These are phyloP conservation scores for Chaetops frenatus DNA, from an alignment of 2,113 vertebrate genomes.

Conservation along the genomic window DNA sequence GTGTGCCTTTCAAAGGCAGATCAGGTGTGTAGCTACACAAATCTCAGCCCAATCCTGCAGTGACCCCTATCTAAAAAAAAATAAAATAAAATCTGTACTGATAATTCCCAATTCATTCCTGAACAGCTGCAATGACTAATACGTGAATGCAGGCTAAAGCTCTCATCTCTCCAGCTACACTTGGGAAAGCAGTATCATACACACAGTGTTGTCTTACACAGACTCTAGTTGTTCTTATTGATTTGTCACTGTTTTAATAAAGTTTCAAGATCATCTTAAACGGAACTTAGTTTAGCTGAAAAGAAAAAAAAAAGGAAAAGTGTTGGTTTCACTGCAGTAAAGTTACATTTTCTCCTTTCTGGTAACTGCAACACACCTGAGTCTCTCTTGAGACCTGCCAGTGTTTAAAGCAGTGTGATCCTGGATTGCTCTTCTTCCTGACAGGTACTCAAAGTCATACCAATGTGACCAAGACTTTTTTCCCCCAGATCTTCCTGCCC, in stretches of 20 bases:
- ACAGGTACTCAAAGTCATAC: neutral
- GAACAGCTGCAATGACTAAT: slow-evolving; percentile 15
- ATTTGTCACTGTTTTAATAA: neutral
- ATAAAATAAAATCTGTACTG: neutral
- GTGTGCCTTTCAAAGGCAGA: neutral
- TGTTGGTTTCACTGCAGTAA: neutral
- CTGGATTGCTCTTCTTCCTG: slow-evolving; percentile 5
- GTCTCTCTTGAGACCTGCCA: slow-evolving; percentile 2
- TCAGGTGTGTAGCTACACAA: neutral
- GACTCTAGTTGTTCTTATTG: neutral
- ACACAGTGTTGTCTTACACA: neutral
- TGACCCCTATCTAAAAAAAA: slow-evolving; percentile 29
- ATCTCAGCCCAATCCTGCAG: neutral
- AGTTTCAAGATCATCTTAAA: slow-evolving; percentile 10
- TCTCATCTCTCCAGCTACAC: slow-evolving; percentile 12
- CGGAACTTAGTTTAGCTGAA: neutral
- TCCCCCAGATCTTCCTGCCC: neutral
- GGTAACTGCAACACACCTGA: slow-evolving; percentile 1
- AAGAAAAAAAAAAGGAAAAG: neutral
- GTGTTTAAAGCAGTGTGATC: neutral
- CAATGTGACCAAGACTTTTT: neutral
- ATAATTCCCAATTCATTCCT: neutral
- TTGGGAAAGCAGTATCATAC: slow-evolving; percentile 3
- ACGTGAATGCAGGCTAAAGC: neutral
- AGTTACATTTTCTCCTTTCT: slow-evolving; percentile 22